A percentile compares a stretch with the other conserved stretches of the same genome.
phyloP scores from a whole-genome alignment of 2,888 invertebrate species.

The Baronia brevicornis region DNA sequence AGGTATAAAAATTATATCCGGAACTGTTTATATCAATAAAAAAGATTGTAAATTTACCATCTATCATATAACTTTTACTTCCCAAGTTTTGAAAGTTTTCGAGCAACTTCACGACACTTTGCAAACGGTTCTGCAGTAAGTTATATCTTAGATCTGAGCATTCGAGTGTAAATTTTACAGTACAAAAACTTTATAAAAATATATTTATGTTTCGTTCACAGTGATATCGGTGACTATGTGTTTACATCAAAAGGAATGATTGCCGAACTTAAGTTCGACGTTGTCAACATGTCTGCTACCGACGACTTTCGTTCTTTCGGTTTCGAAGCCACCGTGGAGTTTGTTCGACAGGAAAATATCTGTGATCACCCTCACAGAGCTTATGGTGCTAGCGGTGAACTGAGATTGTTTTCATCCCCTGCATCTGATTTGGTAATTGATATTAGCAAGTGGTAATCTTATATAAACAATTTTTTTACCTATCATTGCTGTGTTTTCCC shows the following conservation, averaged over 20 bases:
- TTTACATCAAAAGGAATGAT: constrained; percentile 85
- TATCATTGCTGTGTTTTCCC: no score
- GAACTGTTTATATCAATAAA: no score
- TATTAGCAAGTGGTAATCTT: not conserved
- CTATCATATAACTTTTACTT: no score
- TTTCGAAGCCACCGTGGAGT: constrained; percentile 90
- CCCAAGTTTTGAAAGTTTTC: no score
- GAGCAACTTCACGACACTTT: no score
- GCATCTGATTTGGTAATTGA: constrained; percentile 69
- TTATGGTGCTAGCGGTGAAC: constrained; percentile 85
- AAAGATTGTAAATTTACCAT: no score
- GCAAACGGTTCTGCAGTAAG: no score
- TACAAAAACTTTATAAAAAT: not conserved
- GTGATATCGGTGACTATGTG: constrained; percentile 76
- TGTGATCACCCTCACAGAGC: constrained; percentile 83
- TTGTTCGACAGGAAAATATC: constrained; percentile 80
- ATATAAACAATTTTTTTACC: not conserved
- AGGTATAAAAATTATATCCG: no score
- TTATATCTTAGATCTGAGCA: no score
- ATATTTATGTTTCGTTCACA: constrained; percentile 33
- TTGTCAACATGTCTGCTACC: constrained; percentile 87
- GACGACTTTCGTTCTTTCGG: constrained; percentile 90
- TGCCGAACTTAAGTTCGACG: constrained; percentile 87
- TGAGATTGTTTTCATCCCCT: constrained; percentile 74
- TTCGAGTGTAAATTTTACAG: no score